phyloP scores from a whole-genome alignment of 2,797 vertebrate species.

The Gadopsis bispinosus region DNA sequence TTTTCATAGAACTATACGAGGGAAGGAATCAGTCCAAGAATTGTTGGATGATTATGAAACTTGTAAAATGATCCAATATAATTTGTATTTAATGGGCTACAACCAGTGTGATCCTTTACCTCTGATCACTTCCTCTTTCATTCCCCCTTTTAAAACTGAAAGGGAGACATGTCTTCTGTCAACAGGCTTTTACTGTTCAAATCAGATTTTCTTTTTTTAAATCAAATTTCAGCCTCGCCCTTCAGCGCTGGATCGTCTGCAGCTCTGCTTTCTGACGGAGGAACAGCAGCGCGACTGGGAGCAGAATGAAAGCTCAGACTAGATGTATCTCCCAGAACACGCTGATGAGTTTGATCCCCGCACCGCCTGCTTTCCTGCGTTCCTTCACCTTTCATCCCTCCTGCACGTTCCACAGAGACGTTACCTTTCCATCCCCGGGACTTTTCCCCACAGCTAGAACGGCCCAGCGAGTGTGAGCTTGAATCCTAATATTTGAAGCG shows the following conservation, averaged over 20 bases:
- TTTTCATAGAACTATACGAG: background rate
- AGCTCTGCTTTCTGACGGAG: background rate
- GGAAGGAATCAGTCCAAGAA: background rate
- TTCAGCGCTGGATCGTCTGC: background rate
- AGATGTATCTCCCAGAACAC: constrained; percentile 38
- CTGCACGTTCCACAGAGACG: constrained; percentile 35
- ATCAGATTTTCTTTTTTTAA: constrained; percentile 22
- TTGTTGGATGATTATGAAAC: background rate
- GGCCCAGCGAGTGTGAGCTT: constrained; percentile 66
- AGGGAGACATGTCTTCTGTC: constrained; percentile 14
- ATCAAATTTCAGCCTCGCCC: constrained; percentile 11
- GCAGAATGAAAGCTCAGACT: constrained; percentile 32
- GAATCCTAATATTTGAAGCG: constrained; percentile 74
- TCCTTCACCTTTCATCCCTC: constrained; percentile 40
- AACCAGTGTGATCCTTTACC: background rate
- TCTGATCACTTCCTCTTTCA: background rate
- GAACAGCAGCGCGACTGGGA: background rate
- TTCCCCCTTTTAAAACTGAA: background rate
- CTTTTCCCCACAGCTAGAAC: constrained; percentile 18
- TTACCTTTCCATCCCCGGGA: constrained; percentile 48
- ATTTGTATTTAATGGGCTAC: background rate
- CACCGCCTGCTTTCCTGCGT: background rate
- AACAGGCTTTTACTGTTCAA: constrained; percentile 14
- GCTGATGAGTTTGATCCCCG: constrained; percentile 72
- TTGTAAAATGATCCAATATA: background rate